phyloP scores from a whole-genome alignment of 2,797 vertebrate genomes.

The Rhyacichthys aspro region DNA sequence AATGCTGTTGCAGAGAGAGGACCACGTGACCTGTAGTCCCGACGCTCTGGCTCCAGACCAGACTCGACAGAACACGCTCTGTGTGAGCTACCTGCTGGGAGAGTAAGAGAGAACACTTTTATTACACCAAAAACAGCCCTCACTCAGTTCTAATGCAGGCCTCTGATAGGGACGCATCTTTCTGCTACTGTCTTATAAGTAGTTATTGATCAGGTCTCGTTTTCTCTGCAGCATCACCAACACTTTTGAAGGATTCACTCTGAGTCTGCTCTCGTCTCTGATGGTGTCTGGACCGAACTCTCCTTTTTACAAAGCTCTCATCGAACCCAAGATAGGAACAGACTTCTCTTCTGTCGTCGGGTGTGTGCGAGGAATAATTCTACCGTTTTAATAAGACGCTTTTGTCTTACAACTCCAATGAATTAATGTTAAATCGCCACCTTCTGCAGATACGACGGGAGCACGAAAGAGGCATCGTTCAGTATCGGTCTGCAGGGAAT shows the following conservation, averaged over 20 bases:
- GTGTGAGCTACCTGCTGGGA: conserved; percentile 90
- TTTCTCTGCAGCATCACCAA: conserved; percentile 86
- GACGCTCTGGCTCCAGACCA: conserved; percentile 86
- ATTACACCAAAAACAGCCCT: too few species aligned
- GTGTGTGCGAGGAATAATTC: conserved; percentile 66
- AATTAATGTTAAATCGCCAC: conserved; percentile 2
- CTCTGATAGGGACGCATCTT: too few species aligned
- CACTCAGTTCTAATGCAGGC: too few species aligned
- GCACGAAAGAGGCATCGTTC: conserved; percentile 92
- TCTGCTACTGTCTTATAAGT: too few species aligned
- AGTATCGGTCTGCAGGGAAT: conserved; percentile 93
- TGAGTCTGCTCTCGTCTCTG: conserved; percentile 89
- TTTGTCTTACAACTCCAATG: too few species aligned
- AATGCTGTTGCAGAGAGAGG: conserved; percentile 80
- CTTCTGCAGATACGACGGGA: conserved; percentile 82
- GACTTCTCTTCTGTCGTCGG: conserved; percentile 93
- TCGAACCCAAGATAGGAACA: conserved; percentile 91
- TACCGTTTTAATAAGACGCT: neutral
- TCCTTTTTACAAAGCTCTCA: conserved; percentile 94
- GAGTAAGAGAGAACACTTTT: conserved; percentile 81
- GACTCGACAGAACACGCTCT: conserved; percentile 87
- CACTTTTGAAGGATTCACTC: conserved; percentile 88
- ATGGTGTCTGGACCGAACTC: conserved; percentile 93
- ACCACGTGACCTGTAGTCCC: conserved; percentile 84
- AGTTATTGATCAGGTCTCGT: neutral